Evolutionary conservation across 1,140 invertebrate species (phyloP).

Genomic region (Physella acuta): DNA sequence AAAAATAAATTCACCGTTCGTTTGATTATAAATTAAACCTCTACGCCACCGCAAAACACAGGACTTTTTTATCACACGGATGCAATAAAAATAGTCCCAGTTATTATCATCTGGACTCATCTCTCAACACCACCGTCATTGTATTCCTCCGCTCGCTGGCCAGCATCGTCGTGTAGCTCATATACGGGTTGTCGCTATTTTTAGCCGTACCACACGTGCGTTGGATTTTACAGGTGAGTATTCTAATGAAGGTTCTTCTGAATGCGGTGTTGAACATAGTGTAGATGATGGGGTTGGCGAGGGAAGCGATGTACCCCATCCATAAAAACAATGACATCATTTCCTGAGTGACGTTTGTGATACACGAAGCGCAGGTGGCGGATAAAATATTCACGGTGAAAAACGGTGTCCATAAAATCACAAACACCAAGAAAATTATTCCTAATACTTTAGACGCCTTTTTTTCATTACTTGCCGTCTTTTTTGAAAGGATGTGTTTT

Average conservation of each 20-base stretch:
- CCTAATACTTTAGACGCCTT: slow-evolving; percentile 58
- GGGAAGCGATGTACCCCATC: slow-evolving; percentile 59
- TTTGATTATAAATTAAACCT: too few relatives aligned
- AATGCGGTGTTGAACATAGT: slow-evolving; percentile 61
- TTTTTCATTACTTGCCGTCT: slow-evolving; percentile 53
- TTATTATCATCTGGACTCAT: slow-evolving; percentile 27
- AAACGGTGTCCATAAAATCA: slow-evolving; percentile 58
- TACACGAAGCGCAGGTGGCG: slow-evolving; percentile 44
- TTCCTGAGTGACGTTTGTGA: slow-evolving; percentile 37
- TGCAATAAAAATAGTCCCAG: too few relatives aligned
- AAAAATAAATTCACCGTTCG: too few relatives aligned
- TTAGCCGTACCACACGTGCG: neutral
- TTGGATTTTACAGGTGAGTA: slow-evolving; percentile 46
- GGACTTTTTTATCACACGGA: too few relatives aligned
- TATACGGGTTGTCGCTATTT: neutral
- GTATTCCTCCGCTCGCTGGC: slow-evolving; percentile 25
- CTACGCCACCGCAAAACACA: too few relatives aligned
- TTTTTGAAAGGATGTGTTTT: slow-evolving; percentile 45
- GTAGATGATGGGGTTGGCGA: slow-evolving; percentile 61
- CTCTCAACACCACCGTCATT: slow-evolving; percentile 26
- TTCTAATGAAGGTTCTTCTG: slow-evolving; percentile 52
- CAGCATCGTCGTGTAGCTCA: slow-evolving; percentile 26
- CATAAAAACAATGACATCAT: slow-evolving; percentile 55
- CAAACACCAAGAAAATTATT: slow-evolving; percentile 59
- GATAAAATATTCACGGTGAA: slow-evolving; percentile 57